Evolutionary conservation across 2,797 vertebrate species (phyloP).

Genomic region (Acomys russatus): DNA sequence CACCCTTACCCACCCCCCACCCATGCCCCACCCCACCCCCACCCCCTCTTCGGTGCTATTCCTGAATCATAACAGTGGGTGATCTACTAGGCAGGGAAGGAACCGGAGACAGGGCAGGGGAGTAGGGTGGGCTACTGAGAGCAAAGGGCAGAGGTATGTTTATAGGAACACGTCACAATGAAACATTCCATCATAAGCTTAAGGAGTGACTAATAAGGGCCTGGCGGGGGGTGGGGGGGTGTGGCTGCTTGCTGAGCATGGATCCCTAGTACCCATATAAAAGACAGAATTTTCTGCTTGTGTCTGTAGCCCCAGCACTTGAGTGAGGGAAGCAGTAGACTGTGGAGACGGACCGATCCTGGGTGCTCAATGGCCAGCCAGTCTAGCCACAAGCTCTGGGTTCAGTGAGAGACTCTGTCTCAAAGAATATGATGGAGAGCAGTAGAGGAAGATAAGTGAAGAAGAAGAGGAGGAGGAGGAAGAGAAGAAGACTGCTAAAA

Average conservation of each 20-base stretch:
- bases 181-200: background rate
- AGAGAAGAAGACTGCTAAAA: background rate
- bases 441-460: background rate
- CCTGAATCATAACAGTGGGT: background rate
- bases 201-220: background rate
- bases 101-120: background rate
- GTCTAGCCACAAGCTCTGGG: too few relatives aligned
- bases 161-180: background rate
- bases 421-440: background rate
- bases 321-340: background rate
- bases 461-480: background rate
- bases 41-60: background rate
- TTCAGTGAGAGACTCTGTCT: background rate
- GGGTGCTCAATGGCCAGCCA: too few relatives aligned
- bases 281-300: background rate
- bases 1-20: background rate
- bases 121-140: background rate
- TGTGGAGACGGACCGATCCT: background rate
- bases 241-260: too few relatives aligned
- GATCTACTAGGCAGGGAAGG: background rate
- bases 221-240: background rate
- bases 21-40: too few relatives aligned
- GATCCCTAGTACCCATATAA: background rate
- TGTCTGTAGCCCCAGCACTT: background rate
- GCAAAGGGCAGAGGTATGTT: background rate